phyloP scores from a whole-genome alignment of 2,797 vertebrate species.

The Luscinia megarhynchos region DNA sequence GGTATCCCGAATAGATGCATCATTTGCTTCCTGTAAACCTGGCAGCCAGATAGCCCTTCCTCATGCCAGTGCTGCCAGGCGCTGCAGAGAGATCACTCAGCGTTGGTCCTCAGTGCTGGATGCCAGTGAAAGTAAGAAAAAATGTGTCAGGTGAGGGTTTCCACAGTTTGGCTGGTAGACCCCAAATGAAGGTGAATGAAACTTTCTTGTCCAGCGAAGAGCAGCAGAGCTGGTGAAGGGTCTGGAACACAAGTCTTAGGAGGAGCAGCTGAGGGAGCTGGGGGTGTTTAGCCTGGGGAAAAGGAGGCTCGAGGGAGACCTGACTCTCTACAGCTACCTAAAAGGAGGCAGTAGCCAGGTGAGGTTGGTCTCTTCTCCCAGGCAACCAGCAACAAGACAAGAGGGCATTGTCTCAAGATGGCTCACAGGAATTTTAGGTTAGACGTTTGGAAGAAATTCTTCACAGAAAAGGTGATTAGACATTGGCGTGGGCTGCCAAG shows the following conservation, averaged over 20 bases:
- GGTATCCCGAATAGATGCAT: background rate
- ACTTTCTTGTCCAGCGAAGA: background rate
- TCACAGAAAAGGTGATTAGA: background rate
- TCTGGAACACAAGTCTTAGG: background rate
- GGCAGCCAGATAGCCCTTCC: background rate
- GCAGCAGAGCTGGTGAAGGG: background rate
- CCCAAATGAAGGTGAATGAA: background rate
- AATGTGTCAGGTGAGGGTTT: background rate
- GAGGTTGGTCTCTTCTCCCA: background rate
- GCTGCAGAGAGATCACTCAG: background rate
- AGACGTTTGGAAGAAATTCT: background rate
- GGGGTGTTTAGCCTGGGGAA: background rate
- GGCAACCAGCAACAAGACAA: background rate
- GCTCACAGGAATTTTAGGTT: background rate
- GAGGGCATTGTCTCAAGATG: background rate
- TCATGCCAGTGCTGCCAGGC: background rate
- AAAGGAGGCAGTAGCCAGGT: fast-evolving
- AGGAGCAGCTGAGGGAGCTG: background rate
- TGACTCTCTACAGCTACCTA: background rate
- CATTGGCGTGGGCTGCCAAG: background rate
- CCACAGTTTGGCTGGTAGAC: background rate
- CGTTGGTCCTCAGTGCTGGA: background rate
- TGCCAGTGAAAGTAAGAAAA: background rate
- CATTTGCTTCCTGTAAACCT: background rate
- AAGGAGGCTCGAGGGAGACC: background rate